Evolutionary conservation across 2,888 invertebrate genomes (phyloP).

Genomic region (Macrophya annulata): DNA sequence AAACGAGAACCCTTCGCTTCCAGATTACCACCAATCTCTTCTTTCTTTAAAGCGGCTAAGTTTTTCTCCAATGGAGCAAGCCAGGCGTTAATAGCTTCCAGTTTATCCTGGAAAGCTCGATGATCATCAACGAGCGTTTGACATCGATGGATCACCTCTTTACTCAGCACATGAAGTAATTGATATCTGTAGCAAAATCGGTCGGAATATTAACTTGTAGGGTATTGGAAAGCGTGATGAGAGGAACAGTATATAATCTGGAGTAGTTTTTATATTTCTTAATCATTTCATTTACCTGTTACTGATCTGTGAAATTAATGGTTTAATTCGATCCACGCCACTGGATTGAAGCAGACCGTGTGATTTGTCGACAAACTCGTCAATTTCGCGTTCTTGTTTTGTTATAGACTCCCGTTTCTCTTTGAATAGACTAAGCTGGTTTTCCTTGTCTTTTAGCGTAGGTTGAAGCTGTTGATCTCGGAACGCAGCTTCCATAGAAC

Average conservation of each 20-base stretch:
- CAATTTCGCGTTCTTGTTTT: conserved; percentile 92
- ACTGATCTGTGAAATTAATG: conserved; percentile 93
- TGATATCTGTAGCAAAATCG: conserved; percentile 83
- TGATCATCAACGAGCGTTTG: conserved; percentile 92
- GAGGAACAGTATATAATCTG: not conserved
- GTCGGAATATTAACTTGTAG: not conserved
- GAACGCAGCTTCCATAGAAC: conserved; percentile 90
- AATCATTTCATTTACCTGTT: conserved; percentile 81
- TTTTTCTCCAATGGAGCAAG: conserved; percentile 88
- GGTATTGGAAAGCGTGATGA: conserved; percentile 26
- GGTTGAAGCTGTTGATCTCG: conserved; percentile 93
- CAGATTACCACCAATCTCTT: conserved; percentile 82
- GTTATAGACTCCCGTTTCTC: conserved; percentile 89
- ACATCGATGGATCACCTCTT: conserved; percentile 93
- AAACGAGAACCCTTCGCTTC: conserved; percentile 86
- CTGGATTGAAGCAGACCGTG: conserved; percentile 92
- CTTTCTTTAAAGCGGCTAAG: conserved; percentile 85
- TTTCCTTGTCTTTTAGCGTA: conserved; percentile 90
- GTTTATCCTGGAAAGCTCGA: conserved; percentile 88
- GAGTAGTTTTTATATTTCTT: not conserved
- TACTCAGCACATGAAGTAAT: conserved; percentile 89
- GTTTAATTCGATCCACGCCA: conserved; percentile 92
- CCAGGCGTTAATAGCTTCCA: conserved; percentile 89
- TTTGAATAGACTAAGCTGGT: conserved; percentile 87
- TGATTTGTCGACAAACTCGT: conserved; percentile 94